A percentile compares a stretch with the other conserved stretches of the same genome.
phyloP scores from a whole-genome alignment of 2,797 vertebrate genomes.

The Cynodonichthys magdalenae region DNA sequence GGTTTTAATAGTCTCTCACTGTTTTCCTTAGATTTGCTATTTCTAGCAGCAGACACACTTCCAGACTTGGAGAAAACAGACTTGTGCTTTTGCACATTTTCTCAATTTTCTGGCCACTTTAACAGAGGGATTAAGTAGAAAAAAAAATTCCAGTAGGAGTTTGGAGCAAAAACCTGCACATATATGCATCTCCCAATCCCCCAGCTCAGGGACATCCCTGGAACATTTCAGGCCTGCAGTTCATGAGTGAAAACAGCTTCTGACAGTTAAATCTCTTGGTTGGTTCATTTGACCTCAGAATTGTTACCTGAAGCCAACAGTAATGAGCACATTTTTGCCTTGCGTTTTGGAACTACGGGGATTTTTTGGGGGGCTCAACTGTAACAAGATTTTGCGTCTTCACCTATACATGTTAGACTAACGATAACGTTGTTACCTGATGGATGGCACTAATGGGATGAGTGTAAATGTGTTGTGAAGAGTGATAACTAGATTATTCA shows the following conservation, averaged over 20 bases:
- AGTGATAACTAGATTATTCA: constrained; percentile 21
- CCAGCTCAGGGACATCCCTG: too few species aligned
- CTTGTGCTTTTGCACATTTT: background rate
- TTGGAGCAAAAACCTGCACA: background rate
- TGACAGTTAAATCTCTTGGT: background rate
- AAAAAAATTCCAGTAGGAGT: background rate
- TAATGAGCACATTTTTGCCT: background rate
- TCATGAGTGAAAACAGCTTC: background rate
- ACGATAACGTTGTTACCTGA: constrained; percentile 46
- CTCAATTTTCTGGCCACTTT: background rate
- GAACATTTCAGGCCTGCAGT: too few species aligned
- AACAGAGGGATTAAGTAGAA: background rate
- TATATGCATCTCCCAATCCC: too few species aligned
- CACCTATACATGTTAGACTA: constrained; percentile 34
- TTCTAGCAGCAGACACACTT: background rate
- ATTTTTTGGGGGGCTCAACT: constrained; percentile 6
- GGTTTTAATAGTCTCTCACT: too few species aligned
- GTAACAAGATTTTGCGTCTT: constrained; percentile 32
- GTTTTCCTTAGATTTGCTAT: too few species aligned
- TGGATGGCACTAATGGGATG: constrained; percentile 29
- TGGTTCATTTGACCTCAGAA: too few species aligned
- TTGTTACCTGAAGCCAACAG: background rate
- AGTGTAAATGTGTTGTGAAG: constrained; percentile 27
- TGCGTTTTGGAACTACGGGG: constrained; percentile 16
- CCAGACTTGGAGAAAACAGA: background rate